Evolutionary conservation across 92 coral and sea anemone species (phyloP).

Genomic region (Metridium senile): DNA sequence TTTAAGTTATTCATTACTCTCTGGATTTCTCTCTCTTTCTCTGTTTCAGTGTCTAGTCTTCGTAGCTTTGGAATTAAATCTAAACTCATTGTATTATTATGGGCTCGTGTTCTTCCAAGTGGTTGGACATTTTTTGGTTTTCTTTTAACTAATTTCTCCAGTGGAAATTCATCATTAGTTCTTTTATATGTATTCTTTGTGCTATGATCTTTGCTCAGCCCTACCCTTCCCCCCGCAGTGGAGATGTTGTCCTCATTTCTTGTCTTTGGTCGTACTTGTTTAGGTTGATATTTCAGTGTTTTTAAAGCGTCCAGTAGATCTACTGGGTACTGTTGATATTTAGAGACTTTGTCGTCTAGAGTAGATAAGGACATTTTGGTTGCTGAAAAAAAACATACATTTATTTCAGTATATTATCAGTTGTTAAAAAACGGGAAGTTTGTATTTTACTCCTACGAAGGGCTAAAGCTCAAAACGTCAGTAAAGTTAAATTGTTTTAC

Average conservation of each 20-base stretch:
- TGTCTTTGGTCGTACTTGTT: neutral
- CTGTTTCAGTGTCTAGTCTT: neutral
- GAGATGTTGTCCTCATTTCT: neutral
- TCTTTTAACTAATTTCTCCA: neutral
- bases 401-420: no score
- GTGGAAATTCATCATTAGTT: neutral
- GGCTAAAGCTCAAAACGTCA: no score
- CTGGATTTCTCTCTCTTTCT: constrained; percentile 23
- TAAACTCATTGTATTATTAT: neutral
- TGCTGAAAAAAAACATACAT: neutral
- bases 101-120: constrained; percentile 5
- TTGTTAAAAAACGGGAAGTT: no score
- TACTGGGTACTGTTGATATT: constrained; percentile 12
- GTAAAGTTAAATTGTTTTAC: no score
- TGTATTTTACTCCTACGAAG: no score
- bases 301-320: constrained; percentile 18
- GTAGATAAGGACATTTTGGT: constrained; percentile 11
- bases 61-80: constrained; percentile 18
- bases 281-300: neutral
- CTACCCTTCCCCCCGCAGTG: constrained; percentile 16
- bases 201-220: neutral
- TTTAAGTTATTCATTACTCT: constrained; percentile 17
- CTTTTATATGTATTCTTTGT: neutral
- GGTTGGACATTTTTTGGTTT: constrained; percentile 9
- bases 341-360: constrained; percentile 2